Evolutionary conservation across 2,113 vertebrate genomes (phyloP).

Genomic region (Lagopus leucura): DNA sequence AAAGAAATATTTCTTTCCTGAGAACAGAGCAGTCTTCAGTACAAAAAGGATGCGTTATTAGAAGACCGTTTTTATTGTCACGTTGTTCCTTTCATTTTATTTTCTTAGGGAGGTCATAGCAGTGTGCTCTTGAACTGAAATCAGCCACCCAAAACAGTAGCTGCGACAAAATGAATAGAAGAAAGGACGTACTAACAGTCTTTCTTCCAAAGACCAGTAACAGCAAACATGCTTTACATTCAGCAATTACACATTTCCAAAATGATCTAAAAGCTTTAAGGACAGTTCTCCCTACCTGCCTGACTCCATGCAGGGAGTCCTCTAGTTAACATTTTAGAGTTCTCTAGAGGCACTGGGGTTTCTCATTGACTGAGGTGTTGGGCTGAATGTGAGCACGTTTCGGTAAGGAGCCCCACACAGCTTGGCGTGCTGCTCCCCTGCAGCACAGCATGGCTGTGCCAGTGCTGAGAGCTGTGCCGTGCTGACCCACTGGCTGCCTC

Average conservation of each 20-base stretch:
- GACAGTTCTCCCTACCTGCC: neutral
- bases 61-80: neutral
- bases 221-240: neutral
- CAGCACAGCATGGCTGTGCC: neutral
- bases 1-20: conserved; percentile 1
- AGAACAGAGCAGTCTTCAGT: neutral
- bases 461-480: neutral
- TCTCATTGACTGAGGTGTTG: conserved; percentile 10
- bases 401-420: neutral
- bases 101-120: neutral
- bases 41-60: neutral
- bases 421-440: neutral
- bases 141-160: neutral
- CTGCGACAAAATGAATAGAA: neutral
- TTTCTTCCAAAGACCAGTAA: neutral
- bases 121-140: neutral
- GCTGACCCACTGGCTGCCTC: neutral
- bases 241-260: neutral
- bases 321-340: conserved; percentile 31
- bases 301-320: neutral
- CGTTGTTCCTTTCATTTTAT: neutral
- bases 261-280: conserved; percentile 2
- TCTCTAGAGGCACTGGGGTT: conserved; percentile 24
- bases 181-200: neutral
- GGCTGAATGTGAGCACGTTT: conserved; percentile 4